Percentiles rank a stretch among this genome's conserved stretches.
phyloP scores from a whole-genome alignment of 1,140 invertebrate species.

The Reticulitermes speratus region DNA sequence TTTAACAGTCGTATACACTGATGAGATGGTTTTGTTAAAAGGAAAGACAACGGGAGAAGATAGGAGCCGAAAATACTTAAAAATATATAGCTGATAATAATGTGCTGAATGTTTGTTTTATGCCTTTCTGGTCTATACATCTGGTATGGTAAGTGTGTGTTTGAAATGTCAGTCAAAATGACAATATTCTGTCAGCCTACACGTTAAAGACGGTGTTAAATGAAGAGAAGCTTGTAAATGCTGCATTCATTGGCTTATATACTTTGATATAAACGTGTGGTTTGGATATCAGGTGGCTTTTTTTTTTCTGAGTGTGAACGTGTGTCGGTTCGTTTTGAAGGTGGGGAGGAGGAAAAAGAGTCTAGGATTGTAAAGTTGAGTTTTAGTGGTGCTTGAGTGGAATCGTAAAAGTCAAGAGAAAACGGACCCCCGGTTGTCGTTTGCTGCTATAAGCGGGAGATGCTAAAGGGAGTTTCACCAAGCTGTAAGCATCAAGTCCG shows the following conservation, averaged over 20 bases:
- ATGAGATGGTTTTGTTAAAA: background rate
- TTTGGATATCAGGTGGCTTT: constrained; percentile 5
- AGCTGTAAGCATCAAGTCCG: background rate
- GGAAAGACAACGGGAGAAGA: background rate
- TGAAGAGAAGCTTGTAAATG: background rate
- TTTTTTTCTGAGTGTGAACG: background rate
- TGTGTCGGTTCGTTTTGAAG: background rate
- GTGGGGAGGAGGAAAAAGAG: background rate
- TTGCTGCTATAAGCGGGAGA: constrained; percentile 4
- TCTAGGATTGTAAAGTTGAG: background rate
- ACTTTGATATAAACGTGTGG: background rate
- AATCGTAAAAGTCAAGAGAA: constrained; percentile 8
- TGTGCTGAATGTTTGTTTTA: background rate
- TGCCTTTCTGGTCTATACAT: background rate
- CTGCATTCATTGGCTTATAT: background rate
- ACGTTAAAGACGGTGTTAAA: background rate
- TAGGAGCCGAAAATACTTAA: background rate
- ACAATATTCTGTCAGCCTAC: background rate
- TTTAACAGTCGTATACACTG: background rate
- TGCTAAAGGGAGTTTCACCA: constrained; percentile 7
- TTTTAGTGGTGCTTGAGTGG: constrained; percentile 15
- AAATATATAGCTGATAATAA: background rate
- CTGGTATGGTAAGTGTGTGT: background rate
- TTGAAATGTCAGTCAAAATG: background rate
- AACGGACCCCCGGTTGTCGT: constrained; percentile 11